These are phyloP conservation scores for Actinia tenebrosa DNA, from an alignment of 64 coral and sea anemone genomes.

Conservation along the genomic window DNA sequence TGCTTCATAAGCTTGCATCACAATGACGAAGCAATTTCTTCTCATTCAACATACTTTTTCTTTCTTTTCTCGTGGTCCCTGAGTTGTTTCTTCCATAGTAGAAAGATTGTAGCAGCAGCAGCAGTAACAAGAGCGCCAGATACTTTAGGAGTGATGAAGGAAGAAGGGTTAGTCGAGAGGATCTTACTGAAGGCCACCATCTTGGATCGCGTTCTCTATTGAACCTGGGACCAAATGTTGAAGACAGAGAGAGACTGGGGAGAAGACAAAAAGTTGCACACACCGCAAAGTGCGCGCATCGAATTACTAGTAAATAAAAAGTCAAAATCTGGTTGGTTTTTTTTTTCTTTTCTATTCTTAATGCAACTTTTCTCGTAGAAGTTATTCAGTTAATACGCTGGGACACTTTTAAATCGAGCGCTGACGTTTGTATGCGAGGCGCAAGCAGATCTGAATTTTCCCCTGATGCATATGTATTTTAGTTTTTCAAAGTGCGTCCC, in stretches of 20 bases:
- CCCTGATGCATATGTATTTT: no score
- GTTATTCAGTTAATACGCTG: no score
- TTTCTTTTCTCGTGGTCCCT: constrained; percentile 32
- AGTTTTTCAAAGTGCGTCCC: no score
- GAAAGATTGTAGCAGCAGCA: constrained; percentile 30
- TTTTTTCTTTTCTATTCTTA: no score
- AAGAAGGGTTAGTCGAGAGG: neutral
- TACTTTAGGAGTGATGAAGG: constrained; percentile 26
- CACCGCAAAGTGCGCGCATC: no score
- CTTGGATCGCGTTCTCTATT: constrained; percentile 9
- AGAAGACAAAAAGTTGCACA: neutral
- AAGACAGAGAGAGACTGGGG: neutral
- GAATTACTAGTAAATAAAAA: no score
- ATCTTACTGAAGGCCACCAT: constrained; percentile 59
- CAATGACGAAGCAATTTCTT: neutral
- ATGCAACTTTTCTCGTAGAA: no score
- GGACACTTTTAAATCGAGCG: no score
- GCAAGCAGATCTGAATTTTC: no score
- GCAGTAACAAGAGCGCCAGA: constrained; percentile 31
- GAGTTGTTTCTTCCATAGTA: constrained; percentile 57
- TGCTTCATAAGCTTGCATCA: no score
- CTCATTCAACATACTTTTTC: constrained; percentile 35
- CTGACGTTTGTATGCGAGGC: no score
- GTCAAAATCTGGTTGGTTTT: no score
- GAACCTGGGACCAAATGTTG: neutral